Conservation (phyloP, 92 coral and sea anemone genomes). For the Chrysogorgia sp. region DNA sequence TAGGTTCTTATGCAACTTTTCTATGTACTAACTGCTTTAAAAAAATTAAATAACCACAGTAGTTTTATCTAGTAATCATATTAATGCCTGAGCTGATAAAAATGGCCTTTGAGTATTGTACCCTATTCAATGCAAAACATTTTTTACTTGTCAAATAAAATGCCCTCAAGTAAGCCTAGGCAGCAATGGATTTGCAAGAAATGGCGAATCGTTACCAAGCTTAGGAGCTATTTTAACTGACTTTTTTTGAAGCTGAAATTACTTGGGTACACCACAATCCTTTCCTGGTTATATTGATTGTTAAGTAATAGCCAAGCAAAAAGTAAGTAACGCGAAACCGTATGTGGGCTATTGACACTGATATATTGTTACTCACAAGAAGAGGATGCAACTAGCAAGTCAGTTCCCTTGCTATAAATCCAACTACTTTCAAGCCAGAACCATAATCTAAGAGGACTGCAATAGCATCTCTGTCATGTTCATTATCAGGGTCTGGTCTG, state of each 20-base stretch:
- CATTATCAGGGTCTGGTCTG: no score
- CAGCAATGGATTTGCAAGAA: no score
- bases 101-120: no score
- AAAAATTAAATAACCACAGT: no score
- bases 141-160: no score
- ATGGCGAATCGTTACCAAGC: no score
- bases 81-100: no score
- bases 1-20: no score
- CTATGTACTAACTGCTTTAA: no score
- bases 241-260: not conserved
- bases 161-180: no score
- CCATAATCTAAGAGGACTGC: not conserved
- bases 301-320: not conserved
- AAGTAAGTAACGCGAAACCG: not conserved
- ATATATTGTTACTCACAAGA: not conserved
- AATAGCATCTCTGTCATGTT: not conserved
- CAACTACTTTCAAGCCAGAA: not conserved
- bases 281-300: not conserved
- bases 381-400: not conserved
- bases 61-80: no score
- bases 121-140: no score
- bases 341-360: not conserved
- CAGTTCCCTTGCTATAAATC: not conserved
- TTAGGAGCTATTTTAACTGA: not conserved
- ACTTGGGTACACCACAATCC: not conserved